These are phyloP conservation scores for Hydroisotoma schaefferi DNA, from an alignment of 2,888 invertebrate genomes.

Conservation along the genomic window DNA sequence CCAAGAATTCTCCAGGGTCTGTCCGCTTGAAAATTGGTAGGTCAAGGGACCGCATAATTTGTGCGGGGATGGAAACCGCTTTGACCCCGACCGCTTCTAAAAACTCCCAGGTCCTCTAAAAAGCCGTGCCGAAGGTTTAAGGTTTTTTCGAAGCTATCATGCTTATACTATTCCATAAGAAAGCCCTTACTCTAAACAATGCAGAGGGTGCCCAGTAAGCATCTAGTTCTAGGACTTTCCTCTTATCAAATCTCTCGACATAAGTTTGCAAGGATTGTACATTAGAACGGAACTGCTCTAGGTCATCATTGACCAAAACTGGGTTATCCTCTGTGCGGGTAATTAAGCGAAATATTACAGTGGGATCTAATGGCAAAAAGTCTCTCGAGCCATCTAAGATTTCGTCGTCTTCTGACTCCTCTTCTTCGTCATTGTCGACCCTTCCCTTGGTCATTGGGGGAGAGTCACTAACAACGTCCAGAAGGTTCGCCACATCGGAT, in stretches of 20 bases:
- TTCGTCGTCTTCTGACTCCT: constrained; percentile 8
- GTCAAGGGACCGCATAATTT: constrained; percentile 22
- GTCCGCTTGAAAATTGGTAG: background rate
- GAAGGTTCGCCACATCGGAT: background rate
- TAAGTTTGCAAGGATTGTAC: constrained; percentile 30
- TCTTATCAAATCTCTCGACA: constrained; percentile 30
- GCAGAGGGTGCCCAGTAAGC: constrained; percentile 36
- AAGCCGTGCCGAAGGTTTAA: background rate
- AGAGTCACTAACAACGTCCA: background rate
- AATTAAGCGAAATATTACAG: constrained; percentile 32
- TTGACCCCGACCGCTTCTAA: constrained; percentile 29
- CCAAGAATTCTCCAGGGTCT: constrained; percentile 14
- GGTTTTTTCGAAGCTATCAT: background rate
- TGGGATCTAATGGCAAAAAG: constrained; percentile 22
- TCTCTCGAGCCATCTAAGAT: constrained; percentile 17
- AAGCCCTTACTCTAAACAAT: constrained; percentile 16
- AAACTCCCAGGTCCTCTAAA: constrained; percentile 30
- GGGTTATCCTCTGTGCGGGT: constrained; percentile 41
- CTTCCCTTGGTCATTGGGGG: background rate
- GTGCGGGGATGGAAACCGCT: constrained; percentile 26
- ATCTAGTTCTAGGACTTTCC: constrained; percentile 41
- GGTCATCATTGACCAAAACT: constrained; percentile 30
- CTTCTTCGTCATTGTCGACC: background rate
- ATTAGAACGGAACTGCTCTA: constrained; percentile 32
- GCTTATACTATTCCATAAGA: background rate